Percentiles rank a stretch among this genome's conserved stretches.
phyloP scores from a whole-genome alignment of 53 echinoderm and acorn worm genomes.

The Luidia sarsii region DNA sequence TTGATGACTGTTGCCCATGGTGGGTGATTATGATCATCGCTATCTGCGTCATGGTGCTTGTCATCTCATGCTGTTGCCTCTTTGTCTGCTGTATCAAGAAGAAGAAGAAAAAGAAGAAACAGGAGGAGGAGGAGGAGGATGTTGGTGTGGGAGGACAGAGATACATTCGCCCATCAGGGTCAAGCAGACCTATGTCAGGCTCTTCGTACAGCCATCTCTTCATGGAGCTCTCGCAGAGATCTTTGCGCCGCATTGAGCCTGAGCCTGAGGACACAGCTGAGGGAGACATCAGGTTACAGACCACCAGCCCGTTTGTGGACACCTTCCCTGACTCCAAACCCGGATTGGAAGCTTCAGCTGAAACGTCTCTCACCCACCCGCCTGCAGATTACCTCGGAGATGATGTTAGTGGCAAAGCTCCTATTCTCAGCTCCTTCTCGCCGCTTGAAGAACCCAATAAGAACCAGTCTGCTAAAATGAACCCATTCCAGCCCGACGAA shows the following conservation, averaged over 20 bases:
- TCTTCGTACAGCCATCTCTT: slow-evolving; percentile 34
- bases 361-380: slow-evolving; percentile 11
- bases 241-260: slow-evolving; percentile 21
- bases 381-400: neutral
- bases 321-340: neutral
- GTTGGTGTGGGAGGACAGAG: neutral
- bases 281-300: slow-evolving; percentile 12
- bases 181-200: slow-evolving; percentile 2
- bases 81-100: neutral
- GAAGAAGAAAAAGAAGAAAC: slow-evolving; percentile 44
- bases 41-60: slow-evolving; percentile 27
- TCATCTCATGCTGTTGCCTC: neutral
- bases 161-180: neutral
- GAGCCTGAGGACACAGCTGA: neutral
- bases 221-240: slow-evolving; percentile 23
- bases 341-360: neutral
- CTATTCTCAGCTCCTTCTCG: slow-evolving; percentile 17
- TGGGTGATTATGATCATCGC: slow-evolving; percentile 51
- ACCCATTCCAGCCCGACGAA: neutral
- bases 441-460: neutral
- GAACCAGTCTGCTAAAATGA: slow-evolving; percentile 37
- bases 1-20: slow-evolving; percentile 19
- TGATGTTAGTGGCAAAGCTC: neutral
- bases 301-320: neutral
- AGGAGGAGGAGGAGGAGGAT: slow-evolving; percentile 18